These are phyloP conservation scores for Lacerta bilineata DNA, from an alignment of 2,797 vertebrate genomes.

Conservation along the genomic window DNA sequence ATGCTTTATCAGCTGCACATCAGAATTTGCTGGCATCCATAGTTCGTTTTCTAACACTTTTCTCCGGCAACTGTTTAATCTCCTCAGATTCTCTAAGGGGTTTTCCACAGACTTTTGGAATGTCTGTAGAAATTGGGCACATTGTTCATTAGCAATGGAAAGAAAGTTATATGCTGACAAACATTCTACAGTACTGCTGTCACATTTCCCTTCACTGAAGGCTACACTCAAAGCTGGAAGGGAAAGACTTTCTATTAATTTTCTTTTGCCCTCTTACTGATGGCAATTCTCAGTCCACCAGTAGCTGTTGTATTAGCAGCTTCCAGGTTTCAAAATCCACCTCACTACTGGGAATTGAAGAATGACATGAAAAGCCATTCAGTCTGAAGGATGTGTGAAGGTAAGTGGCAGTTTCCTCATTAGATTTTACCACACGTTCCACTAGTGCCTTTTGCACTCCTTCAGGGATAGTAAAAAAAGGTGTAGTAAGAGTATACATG, in stretches of 20 bases:
- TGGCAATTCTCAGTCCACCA: not conserved
- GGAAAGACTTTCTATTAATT: not conserved
- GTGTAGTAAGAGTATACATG: not conserved
- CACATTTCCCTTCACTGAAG: conserved; percentile 9
- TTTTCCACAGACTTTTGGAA: not conserved
- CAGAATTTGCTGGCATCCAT: not conserved
- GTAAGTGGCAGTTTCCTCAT: conserved; percentile 3
- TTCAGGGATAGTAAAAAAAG: not conserved
- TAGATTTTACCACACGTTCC: conserved; percentile 36
- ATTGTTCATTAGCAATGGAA: not conserved
- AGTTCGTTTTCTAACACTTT: not conserved
- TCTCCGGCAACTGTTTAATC: not conserved
- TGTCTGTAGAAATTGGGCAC: not conserved
- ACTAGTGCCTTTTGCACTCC: not conserved
- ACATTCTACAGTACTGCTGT: not conserved
- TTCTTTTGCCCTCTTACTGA: conserved; percentile 2
- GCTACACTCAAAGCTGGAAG: not conserved
- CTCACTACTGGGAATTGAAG: not conserved
- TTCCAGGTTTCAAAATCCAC: conserved; percentile 24
- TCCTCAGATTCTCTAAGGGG: not conserved
- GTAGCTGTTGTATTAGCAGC: conserved; percentile 9
- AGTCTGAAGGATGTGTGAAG: conserved; percentile 3
- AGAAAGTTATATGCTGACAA: not conserved
- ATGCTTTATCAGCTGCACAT: not conserved
- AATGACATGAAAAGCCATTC: conserved; percentile 22